Percentiles rank a stretch among this genome's conserved stretches.
These are phyloP conservation scores for Drosophila mojavensis DNA, from an alignment of 1,140 invertebrate genomes.

Conservation along the genomic window DNA sequence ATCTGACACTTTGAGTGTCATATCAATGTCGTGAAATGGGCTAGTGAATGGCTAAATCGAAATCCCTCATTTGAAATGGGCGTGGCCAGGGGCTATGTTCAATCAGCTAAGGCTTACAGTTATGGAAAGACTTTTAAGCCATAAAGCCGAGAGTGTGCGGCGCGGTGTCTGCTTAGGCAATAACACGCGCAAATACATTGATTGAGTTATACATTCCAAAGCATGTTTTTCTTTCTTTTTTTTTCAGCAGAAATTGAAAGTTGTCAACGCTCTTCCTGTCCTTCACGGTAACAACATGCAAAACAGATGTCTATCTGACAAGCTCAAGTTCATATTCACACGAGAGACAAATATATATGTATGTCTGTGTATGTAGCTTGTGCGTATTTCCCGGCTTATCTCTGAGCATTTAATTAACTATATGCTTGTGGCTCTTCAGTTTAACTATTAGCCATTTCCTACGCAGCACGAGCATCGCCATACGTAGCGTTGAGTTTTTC, in stretches of 20 bases:
- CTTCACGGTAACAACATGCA: slow-evolving; percentile 14
- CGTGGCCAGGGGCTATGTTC: slow-evolving; percentile 11
- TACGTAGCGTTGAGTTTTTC: slow-evolving; percentile 11
- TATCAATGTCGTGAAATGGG: slow-evolving; percentile 32
- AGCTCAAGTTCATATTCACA: slow-evolving; percentile 31
- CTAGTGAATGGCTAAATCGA: slow-evolving; percentile 36
- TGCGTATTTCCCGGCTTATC: slow-evolving; percentile 41
- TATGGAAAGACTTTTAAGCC: slow-evolving; percentile 34
- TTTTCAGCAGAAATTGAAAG: slow-evolving; percentile 30
- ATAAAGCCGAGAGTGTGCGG: slow-evolving; percentile 3
- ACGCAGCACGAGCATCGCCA: slow-evolving; percentile 33
- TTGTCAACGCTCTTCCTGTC: slow-evolving; percentile 44
- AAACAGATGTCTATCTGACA: slow-evolving; percentile 9
- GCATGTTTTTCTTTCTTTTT: background rate
- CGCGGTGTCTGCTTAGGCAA: slow-evolving; percentile 13
- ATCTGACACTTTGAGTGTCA: slow-evolving; percentile 32
- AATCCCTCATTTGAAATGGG: slow-evolving; percentile 20
- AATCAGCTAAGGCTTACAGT: slow-evolving; percentile 13
- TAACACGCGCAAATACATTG: slow-evolving; percentile 16
- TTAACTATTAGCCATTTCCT: slow-evolving; percentile 37
- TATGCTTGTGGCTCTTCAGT: slow-evolving; percentile 23
- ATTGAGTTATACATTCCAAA: slow-evolving; percentile 32
- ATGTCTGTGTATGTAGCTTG: background rate
- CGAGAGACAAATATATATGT: slow-evolving; percentile 5
- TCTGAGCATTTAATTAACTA: slow-evolving; percentile 37